Evolutionary conservation across 53 echinoderm and acorn worm species (phyloP), one percentile per base, ranked within the genome.

Genomic region (Paracentrotus lividus): DNA sequence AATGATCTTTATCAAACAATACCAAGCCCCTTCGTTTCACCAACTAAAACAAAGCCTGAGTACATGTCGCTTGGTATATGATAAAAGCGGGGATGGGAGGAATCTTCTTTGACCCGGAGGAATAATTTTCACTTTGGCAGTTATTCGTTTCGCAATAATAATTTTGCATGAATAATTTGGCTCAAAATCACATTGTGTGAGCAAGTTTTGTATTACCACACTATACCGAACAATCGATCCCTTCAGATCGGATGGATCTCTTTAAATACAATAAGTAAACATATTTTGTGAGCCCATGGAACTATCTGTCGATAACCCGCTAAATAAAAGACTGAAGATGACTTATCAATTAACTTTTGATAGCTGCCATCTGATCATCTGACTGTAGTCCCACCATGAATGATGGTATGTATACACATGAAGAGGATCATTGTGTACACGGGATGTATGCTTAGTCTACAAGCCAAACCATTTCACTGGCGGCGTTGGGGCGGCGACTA

Each of bases 301-400:
- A 10, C 47, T 45, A 45, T 47, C 81, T 49, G 81, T 81, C 81
- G 81, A 81, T 81, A 26, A n/a, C 9, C 24, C n/a, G 27, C 81
- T 47, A 81, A 47, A 44, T 47, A 44, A 26, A 81, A 47, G n/a
- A 24, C 44, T 13, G 47, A 47, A 81, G 81, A 81, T 81, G 47
- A 45, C 45, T 12, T 1, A 86, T 86, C 86, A 86, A 86, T 86
- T 86, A 86, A 55, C 52, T 86, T 5, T 47, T 86, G 55, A 86
- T 55, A 23, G 54, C 86, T 86, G 86, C 42, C 86, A 86, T 55
- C 20, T 18, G 54, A 56, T 86, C 56, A 56, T 36, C 32, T 86
- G 55, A 86, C 33, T 57, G 51, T 26, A 51, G 20, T 77, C 45
- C 42, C 81, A 81, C 47, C 26, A 45, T 81, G 81, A 81, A 24